A percentile compares a stretch with the other conserved stretches of the same genome.
Evolutionary conservation across 2,113 vertebrate genomes (phyloP).

Genomic region (Struthio camelus): DNA sequence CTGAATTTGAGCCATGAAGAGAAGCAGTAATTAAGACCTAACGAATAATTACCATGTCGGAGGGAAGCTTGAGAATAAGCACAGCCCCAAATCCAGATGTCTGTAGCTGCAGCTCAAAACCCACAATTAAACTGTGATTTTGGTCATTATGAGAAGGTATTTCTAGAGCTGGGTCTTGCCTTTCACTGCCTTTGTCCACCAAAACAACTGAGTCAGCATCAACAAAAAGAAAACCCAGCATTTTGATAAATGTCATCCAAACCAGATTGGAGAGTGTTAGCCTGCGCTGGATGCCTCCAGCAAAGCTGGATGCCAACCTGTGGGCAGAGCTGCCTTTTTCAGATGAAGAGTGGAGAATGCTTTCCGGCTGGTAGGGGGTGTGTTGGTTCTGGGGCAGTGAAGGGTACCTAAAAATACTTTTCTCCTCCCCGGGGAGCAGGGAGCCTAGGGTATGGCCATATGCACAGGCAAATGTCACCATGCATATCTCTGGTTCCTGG

Average conservation of each 20-base stretch:
- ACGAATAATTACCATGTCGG: slow-evolving; percentile 3
- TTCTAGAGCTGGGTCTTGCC: slow-evolving; percentile 43
- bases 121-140: slow-evolving; percentile 63
- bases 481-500: not conserved
- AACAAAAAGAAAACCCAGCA: slow-evolving; percentile 9
- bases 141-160: slow-evolving; percentile 35
- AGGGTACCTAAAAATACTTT: not conserved
- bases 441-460: not conserved
- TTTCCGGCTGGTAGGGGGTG: not conserved
- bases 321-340: slow-evolving; percentile 10
- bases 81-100: slow-evolving; percentile 46
- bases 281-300: not conserved
- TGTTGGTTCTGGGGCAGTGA: not conserved
- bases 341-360: not conserved
- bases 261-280: slow-evolving; percentile 16
- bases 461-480: not conserved
- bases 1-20: slow-evolving; percentile 1
- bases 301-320: slow-evolving; percentile 25
- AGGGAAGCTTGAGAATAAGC: not conserved
- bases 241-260: slow-evolving; percentile 59
- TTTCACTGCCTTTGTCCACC: not conserved
- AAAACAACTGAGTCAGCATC: slow-evolving; percentile 26
- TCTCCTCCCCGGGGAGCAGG: not conserved
- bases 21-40: slow-evolving; percentile 42
- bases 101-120: slow-evolving; percentile 48